phyloP scores from a whole-genome alignment of 1,140 invertebrate species.

The Stegodyphus dumicola region DNA sequence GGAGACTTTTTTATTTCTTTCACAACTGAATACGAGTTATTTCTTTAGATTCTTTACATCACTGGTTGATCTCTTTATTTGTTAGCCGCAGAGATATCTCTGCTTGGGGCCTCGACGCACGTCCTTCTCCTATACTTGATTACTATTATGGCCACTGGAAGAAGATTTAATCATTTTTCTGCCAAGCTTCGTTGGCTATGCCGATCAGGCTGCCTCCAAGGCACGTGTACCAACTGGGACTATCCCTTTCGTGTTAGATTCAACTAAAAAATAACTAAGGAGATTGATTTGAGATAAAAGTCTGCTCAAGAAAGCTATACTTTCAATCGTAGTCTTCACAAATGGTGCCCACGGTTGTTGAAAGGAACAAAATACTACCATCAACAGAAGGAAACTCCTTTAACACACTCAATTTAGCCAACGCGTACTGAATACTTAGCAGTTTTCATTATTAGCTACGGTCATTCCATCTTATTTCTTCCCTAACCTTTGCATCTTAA shows the following conservation, averaged over 20 bases:
- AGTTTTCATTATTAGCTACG: neutral
- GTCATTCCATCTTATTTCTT: too few relatives aligned
- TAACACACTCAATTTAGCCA: conserved; percentile 15
- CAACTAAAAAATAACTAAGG: conserved; percentile 45
- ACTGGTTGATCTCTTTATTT: conserved; percentile 53
- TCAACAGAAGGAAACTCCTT: conserved; percentile 2
- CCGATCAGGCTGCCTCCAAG: conserved; percentile 27
- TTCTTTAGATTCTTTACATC: conserved; percentile 33
- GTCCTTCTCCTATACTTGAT: conserved; percentile 46
- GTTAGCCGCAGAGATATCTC: conserved; percentile 48
- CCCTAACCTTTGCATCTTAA: too few relatives aligned
- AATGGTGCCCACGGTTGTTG: neutral
- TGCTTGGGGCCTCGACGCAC: conserved; percentile 45
- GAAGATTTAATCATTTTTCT: conserved; percentile 56
- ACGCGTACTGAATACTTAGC: conserved; percentile 5
- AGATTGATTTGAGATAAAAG: conserved; percentile 47
- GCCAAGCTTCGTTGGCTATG: conserved; percentile 32
- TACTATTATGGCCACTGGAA: conserved; percentile 35
- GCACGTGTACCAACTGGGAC: conserved; percentile 29
- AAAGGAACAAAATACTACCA: neutral
- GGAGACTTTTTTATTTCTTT: too few relatives aligned
- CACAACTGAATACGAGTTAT: neutral
- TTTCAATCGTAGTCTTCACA: too few relatives aligned
- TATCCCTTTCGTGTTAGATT: conserved; percentile 44
- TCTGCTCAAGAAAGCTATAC: too few relatives aligned